Percentiles rank a stretch among this genome's conserved stretches.
phyloP scores from a whole-genome alignment of 2,113 vertebrate genomes.

The Paratilapia polleni region DNA sequence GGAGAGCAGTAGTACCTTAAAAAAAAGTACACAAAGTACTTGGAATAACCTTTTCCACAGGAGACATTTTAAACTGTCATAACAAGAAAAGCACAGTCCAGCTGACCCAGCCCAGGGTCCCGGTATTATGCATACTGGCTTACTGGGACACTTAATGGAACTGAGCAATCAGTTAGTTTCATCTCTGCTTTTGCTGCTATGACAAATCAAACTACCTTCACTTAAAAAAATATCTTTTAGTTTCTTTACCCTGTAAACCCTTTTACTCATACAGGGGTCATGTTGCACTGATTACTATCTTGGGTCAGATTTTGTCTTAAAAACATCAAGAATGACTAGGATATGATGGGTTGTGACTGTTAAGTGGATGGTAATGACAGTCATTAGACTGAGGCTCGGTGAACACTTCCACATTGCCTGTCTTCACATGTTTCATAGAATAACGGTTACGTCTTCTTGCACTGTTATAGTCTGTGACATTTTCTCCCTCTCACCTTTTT shows the following conservation, averaged over 20 bases:
- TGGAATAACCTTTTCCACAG: background rate
- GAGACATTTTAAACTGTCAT: background rate
- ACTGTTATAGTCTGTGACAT: constrained; percentile 11
- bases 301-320: constrained; percentile 29
- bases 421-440: constrained; percentile 27
- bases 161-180: background rate
- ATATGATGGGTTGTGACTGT: constrained; percentile 57
- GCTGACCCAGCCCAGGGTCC: background rate
- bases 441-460: background rate
- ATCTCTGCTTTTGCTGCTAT: background rate
- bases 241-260: background rate
- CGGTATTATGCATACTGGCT: background rate
- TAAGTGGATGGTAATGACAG: constrained; percentile 45
- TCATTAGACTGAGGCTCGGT: constrained; percentile 39
- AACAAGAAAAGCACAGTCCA: background rate
- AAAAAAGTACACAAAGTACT: background rate
- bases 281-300: constrained; percentile 14
- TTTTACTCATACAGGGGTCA: background rate
- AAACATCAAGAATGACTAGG: constrained; percentile 26
- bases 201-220: background rate
- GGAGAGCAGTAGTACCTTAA: background rate
- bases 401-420: constrained; percentile 34
- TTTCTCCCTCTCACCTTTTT: constrained; percentile 20
- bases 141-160: background rate
- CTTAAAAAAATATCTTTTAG: background rate